Percentiles rank a stretch among this genome's conserved stretches.
Conservation (phyloP, 2,113 vertebrate genomes). For the Petrocephalus microphthalmus region DNA sequence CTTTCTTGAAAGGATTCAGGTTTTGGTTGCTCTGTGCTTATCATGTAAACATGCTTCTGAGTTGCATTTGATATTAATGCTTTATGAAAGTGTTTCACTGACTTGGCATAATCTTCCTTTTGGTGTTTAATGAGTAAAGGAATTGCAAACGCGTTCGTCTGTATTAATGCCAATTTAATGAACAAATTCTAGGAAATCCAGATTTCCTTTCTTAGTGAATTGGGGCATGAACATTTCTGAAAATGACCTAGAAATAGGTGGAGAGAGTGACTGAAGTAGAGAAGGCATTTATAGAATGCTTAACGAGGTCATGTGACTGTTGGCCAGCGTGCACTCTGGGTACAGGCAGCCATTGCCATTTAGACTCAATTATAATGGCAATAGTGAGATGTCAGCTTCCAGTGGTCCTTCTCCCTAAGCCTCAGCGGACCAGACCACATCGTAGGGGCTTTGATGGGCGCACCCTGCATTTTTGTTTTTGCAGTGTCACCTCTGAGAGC, state of each 20-base stretch:
- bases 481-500: background rate
- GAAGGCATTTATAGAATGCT: background rate
- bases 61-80: background rate
- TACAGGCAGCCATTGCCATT: background rate
- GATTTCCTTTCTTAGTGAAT: background rate
- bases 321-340: background rate
- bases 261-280: background rate
- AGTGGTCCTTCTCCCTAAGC: background rate
- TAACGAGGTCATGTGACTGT: background rate
- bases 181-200: background rate
- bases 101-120: background rate
- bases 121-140: background rate
- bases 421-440: background rate
- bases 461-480: background rate
- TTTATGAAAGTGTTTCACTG: background rate
- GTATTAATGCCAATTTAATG: background rate
- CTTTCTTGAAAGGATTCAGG: background rate
- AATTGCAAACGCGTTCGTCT: background rate
- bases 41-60: background rate
- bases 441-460: background rate
- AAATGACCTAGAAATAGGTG: background rate
- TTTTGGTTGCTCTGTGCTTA: background rate
- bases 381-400: background rate
- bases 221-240: constrained; percentile 1
- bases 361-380: background rate